Percentiles rank a stretch among this genome's conserved stretches.
Conservation (phyloP, 2,113 vertebrate genomes). For the Natator depressus region DNA sequence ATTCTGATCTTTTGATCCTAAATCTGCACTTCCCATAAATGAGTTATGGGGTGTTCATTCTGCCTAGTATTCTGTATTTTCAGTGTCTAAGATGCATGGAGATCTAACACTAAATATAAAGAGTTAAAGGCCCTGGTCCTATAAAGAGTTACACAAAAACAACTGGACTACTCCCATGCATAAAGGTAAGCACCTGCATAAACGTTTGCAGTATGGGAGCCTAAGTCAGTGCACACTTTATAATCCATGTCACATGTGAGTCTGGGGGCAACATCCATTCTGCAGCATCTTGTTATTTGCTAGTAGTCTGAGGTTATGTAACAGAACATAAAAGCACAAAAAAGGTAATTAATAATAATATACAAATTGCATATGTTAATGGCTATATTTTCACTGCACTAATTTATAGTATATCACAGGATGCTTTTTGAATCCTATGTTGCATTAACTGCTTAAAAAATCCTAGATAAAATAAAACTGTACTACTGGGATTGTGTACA, state of each 20-base stretch:
- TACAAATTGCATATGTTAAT: fast-evolving
- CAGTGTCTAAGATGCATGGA: fast-evolving
- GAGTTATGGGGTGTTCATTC: neutral
- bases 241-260: neutral
- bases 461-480: neutral
- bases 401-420: neutral
- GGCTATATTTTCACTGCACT: neutral
- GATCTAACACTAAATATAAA: fast-evolving
- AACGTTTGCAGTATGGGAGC: fast-evolving
- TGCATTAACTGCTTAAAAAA: neutral
- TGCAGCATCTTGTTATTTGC: neutral
- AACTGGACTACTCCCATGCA: fast-evolving
- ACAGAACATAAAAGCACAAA: neutral
- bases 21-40: conserved; percentile 53
- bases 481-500: neutral
- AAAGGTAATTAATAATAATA: neutral
- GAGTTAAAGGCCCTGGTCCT: neutral
- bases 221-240: neutral
- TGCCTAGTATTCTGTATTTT: neutral
- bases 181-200: neutral
- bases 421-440: neutral
- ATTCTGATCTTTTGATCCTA: conserved; percentile 25
- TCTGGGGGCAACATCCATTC: neutral
- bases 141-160: neutral
- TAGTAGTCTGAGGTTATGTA: neutral